Percentiles rank a stretch among this genome's conserved stretches.
phyloP scores from a whole-genome alignment of 2,888 invertebrate genomes.

The Parnassius mnemosyne region DNA sequence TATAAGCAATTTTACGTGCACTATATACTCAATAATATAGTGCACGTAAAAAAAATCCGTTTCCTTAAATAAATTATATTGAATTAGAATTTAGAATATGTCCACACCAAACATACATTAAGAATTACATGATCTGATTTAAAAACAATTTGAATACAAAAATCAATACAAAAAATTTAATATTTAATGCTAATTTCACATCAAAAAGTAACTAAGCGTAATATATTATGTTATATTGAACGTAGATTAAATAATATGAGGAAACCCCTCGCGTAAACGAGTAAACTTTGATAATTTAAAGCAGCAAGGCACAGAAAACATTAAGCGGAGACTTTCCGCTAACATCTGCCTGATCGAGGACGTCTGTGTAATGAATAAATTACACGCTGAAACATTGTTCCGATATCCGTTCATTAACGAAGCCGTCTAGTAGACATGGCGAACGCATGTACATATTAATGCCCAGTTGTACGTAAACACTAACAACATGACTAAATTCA shows the following conservation, averaged over 20 bases:
- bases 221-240: too few relatives aligned
- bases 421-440: slow-evolving; percentile 50
- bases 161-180: not conserved
- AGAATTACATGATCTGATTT: too few relatives aligned
- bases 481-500: slow-evolving; percentile 51
- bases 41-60: too few relatives aligned
- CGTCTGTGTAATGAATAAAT: slow-evolving; percentile 79
- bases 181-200: not conserved
- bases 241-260: too few relatives aligned
- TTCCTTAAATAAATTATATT: too few relatives aligned
- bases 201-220: too few relatives aligned
- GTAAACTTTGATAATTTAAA: slow-evolving; percentile 37
- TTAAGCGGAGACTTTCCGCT: slow-evolving; percentile 72
- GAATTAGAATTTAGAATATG: too few relatives aligned
- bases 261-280: slow-evolving; percentile 17
- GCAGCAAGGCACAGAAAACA: slow-evolving; percentile 49
- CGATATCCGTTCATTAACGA: slow-evolving; percentile 71
- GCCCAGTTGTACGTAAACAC: slow-evolving; percentile 33
- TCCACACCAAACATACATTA: too few relatives aligned
- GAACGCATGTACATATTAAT: slow-evolving; percentile 45
- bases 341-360: slow-evolving; percentile 68
- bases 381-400: slow-evolving; percentile 79
- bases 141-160: too few relatives aligned
- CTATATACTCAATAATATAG: too few relatives aligned
- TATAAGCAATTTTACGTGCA: too few relatives aligned